phyloP scores from a whole-genome alignment of 2,113 vertebrate genomes.

The Erinaceus europaeus region DNA sequence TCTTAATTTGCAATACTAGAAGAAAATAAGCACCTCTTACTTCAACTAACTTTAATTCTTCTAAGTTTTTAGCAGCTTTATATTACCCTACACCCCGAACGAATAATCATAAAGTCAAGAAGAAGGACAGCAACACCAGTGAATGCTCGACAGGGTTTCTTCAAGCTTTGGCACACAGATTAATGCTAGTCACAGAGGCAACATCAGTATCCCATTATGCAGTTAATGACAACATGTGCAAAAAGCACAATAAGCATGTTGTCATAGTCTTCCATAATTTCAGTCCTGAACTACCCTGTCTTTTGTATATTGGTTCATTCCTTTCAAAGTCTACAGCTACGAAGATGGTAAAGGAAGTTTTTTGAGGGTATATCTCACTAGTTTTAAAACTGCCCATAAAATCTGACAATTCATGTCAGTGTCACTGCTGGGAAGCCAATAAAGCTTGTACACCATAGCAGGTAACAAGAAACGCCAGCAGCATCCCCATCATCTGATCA shows the following conservation, averaged over 20 bases:
- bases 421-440: constrained; percentile 44
- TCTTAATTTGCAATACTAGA: constrained; percentile 28
- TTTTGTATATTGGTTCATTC: constrained; percentile 19
- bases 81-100: constrained; percentile 22
- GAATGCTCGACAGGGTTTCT: background rate
- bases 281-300: background rate
- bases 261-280: constrained; percentile 21
- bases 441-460: constrained; percentile 50
- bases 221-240: constrained; percentile 14
- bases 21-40: background rate
- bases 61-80: background rate
- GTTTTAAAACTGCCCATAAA: constrained; percentile 67
- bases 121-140: constrained; percentile 49
- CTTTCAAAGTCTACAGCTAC: constrained; percentile 6
- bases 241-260: constrained; percentile 52
- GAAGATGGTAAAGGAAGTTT: constrained; percentile 50
- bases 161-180: constrained; percentile 43
- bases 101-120: constrained; percentile 33
- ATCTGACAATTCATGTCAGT: constrained; percentile 52
- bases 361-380: constrained; percentile 62
- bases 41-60: background rate
- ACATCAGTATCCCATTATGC: background rate
- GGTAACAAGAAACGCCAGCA: constrained; percentile 38
- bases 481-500: constrained; percentile 38
- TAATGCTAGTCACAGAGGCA: constrained; percentile 21